Base-by-base conservation (phyloP, 23 tunicate species). In the Aplidium turbinatum region DNA sequence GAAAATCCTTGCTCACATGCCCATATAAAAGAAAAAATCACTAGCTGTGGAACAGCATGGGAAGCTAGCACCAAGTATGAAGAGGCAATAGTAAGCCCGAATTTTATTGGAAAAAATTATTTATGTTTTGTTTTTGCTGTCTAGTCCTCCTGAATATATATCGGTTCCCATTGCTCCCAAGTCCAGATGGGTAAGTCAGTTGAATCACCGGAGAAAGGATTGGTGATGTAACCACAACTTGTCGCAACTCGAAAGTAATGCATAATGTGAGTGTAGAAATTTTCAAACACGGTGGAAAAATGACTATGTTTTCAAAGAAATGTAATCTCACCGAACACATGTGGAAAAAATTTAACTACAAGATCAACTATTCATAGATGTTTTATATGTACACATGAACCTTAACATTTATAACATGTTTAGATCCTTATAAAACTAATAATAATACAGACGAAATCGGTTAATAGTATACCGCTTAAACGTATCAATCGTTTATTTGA, bases 1-100 rank as follows among this genome's bases (percentile, higher is more conserved):
- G 79, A 74, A 55, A 56, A 74, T 51, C 79, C 79, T 51, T 74
- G 79, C 34, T 74, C 35, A 21, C 79, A 74, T 55, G 57, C 79
- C 79, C 69, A 57, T 21, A 34, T 74, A 56, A 22, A 56, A 55
- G n/a, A 55, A 47, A 36, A 74, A 57, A 74, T 55, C 50, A 76
- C 29, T 29, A 76, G 82, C 72, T 76, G 76, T 19, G 76, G 58
- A 70, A 70, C 33, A 70, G 76, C 76, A 4, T 70, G 56, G 35
- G 58, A 31, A 46, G 76, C 58, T 48, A 70, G 33, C 36, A n/a
- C 47, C 36, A 31, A 29, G 38, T 62, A 32, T 29, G 68, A 62
- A 62, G 16, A 62, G 38, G 68, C 68, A 6, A 24, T 62, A 62
- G 9, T 30, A 62, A 62, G 68, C 68, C 35, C 27, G 38, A 62